Conservation (phyloP, 2,113 vertebrate genomes). For the Xenus cinereus region DNA sequence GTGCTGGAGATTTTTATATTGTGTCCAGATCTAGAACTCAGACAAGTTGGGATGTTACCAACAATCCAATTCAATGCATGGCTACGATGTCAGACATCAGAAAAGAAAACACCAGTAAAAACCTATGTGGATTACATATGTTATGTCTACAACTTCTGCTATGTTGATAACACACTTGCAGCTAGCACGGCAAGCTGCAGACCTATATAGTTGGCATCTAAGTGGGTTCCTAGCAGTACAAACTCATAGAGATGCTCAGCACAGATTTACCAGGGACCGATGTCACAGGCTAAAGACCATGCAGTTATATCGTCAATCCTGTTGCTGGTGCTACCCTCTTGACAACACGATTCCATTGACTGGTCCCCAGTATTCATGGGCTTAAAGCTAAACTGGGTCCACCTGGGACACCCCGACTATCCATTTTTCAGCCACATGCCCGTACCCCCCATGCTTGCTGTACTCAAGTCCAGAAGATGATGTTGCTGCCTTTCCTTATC, state of each 20-base stretch:
- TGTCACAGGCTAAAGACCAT: background rate
- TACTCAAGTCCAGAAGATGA: background rate
- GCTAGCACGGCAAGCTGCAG: background rate
- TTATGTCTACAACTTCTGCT: background rate
- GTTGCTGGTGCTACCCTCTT: background rate
- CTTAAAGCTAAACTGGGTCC: background rate
- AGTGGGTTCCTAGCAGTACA: background rate
- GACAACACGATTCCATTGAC: background rate
- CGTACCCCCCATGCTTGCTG: accelerated
- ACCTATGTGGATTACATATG: background rate
- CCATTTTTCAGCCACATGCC: background rate
- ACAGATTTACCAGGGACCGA: background rate
- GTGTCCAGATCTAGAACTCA: background rate
- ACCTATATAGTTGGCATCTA: background rate
- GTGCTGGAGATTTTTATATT: background rate
- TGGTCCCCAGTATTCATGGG: background rate
- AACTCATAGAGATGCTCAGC: background rate
- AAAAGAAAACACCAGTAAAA: background rate
- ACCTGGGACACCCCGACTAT: background rate
- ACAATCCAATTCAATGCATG: background rate
- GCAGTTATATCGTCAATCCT: accelerated
- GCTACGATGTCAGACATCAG: background rate
- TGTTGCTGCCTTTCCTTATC: background rate
- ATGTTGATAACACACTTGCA: background rate
- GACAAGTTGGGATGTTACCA: background rate